Percentiles rank a stretch among this genome's conserved stretches.
These are phyloP conservation scores for human DNA, from an alignment of 2,113 vertebrate genomes.

Conservation along the genomic window GRCh38 chr3:192288501-192289000, in stretches of 20 bases:
- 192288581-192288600: background rate
- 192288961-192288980: background rate
- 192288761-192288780: background rate
- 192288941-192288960: background rate
- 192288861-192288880: background rate
- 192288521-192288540: conserved; percentile 5
- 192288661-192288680: background rate
- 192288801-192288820: background rate
- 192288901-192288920: background rate
- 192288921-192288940: background rate
- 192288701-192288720: background rate
- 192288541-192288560: background rate
- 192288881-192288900: background rate
- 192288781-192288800: conserved; percentile 1
- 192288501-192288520: background rate
- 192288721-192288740: background rate
- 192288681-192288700: background rate
- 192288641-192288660: background rate
- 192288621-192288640: conserved; percentile 26
- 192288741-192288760: background rate
- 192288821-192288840: background rate
- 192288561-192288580: conserved; percentile 30
- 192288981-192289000: background rate
- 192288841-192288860: background rate
- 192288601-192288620: conserved; percentile 15